Percentiles rank a stretch among this genome's conserved stretches.
Conservation (phyloP, 92 coral and sea anemone genomes). For the Epizoanthus fatuus region DNA sequence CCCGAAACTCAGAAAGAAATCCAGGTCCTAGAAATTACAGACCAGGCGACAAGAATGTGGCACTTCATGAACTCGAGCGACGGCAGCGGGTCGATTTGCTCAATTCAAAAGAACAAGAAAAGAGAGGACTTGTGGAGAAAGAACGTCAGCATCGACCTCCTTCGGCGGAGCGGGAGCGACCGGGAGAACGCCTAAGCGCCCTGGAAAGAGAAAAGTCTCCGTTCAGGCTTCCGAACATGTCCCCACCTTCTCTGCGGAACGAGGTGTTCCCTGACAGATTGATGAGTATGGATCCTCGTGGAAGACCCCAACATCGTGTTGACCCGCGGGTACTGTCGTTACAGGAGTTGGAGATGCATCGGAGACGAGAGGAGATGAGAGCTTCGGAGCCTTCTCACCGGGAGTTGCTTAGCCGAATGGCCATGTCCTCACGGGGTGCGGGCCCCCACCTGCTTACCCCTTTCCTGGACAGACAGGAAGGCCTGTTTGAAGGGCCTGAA, state of each 20-base stretch:
- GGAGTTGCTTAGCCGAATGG: slow-evolving; percentile 91
- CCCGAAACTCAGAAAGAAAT: slow-evolving; percentile 11
- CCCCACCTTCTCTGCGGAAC: slow-evolving; percentile 81
- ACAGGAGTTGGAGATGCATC: slow-evolving; percentile 80
- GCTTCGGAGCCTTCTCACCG: slow-evolving; percentile 85
- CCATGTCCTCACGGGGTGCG: slow-evolving; percentile 63
- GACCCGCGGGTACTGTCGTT: slow-evolving; percentile 79
- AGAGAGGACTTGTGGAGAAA: slow-evolving; percentile 32
- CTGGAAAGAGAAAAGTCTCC: slow-evolving; percentile 36
- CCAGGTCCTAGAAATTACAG: slow-evolving; percentile 7
- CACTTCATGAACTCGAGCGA: slow-evolving; percentile 70
- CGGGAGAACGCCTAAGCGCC: slow-evolving; percentile 20
- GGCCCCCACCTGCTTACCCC: slow-evolving; percentile 36
- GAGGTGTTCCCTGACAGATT: slow-evolving; percentile 72
- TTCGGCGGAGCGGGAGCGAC: slow-evolving; percentile 30
- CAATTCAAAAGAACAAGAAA: slow-evolving; percentile 84
- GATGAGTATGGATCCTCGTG: slow-evolving; percentile 42
- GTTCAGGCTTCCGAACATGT: slow-evolving; percentile 63
- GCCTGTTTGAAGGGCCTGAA: slow-evolving; percentile 61
- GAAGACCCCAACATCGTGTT: slow-evolving; percentile 69
- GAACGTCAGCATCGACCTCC: slow-evolving; percentile 34
- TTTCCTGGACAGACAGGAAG: slow-evolving; percentile 71
- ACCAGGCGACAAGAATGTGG: slow-evolving; percentile 56
- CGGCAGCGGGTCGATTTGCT: slow-evolving; percentile 73
- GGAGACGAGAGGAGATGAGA: slow-evolving; percentile 81